Evolutionary conservation across 2,888 invertebrate species (phyloP), one percentile per base, ranked within the genome.

Genomic region (Nomada ruficornis): DNA sequence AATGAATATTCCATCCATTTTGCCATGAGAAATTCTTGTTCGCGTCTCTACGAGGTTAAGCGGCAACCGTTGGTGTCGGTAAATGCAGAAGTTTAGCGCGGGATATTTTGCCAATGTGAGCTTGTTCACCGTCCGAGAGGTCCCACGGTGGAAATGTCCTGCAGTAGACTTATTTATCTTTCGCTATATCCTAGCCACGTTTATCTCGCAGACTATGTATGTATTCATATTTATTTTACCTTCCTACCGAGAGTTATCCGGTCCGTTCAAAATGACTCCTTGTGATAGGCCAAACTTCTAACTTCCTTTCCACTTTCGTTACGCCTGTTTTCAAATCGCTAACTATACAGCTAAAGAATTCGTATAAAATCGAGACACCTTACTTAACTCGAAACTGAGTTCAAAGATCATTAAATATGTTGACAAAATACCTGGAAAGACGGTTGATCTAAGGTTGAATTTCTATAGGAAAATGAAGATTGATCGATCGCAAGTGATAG

Each of bases 151-250:
- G 67, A 60, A 36, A 77, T 64, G 52, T 65, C 62, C n/a, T 50
- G 50, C 75, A 63, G 68, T 77, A 59, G 57, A 73, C 78, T 77
- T 80, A 84, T 73, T 83, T 80, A 71, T 80, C 54, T 78, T 47
- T 52, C 23, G 60, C 44, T 42, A 59, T 55, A 44, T 26, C 20
- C 29, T 44, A 60, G 54, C 59, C 36, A 72, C 75, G 72, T 76
- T 84, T 70, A 63, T 10, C 57, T 65, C 59, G 11, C 62, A 50
- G 42, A 70, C 69, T 69, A 65, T 62, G 67, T 57, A 26, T 60
- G 36, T 7, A 36, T 7, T 74, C 62, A 73, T 55, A 55, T 68
- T 77, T 62, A 54, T 63, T 67, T 74, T 70, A 18, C 13, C 26
- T 50, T 64, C 23, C 44, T 63, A 10, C 11, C 47, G 13, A 55